phyloP scores from a whole-genome alignment of 2,797 vertebrate genomes.

The Xenentodon cancila region DNA sequence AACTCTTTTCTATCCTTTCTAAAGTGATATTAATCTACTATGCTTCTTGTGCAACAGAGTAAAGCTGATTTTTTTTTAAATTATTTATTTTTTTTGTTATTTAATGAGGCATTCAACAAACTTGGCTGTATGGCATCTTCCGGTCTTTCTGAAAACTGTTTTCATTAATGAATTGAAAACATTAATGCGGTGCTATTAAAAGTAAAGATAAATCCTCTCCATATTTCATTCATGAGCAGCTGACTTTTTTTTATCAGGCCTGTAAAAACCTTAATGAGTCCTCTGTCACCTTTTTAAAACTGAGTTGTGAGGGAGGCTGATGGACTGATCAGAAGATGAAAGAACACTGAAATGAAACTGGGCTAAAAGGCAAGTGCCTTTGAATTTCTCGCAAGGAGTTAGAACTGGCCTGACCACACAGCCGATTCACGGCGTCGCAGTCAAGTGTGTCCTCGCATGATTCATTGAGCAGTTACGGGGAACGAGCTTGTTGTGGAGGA shows the following conservation, averaged over 20 bases:
- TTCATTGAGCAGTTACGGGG: constrained; percentile 32
- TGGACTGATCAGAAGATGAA: constrained; percentile 29
- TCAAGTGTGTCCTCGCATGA: constrained; percentile 40
- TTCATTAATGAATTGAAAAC: neutral
- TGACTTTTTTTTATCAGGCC: constrained; percentile 49
- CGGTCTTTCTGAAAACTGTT: neutral
- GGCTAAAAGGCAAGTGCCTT: constrained; percentile 12
- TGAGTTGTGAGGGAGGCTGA: constrained; percentile 10
- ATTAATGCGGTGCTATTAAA: neutral
- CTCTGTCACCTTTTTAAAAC: constrained; percentile 31
- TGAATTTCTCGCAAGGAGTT: constrained; percentile 42
- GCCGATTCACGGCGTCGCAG: constrained; percentile 19
- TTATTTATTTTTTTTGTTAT: too few species aligned
- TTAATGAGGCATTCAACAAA: too few species aligned
- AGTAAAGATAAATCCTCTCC: neutral
- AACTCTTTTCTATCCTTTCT: neutral
- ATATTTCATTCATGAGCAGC: neutral
- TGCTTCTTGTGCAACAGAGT: too few species aligned
- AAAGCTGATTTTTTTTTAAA: too few species aligned
- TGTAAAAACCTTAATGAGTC: constrained; percentile 55
- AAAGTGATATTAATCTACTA: too few species aligned
- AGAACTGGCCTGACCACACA: constrained; percentile 29
- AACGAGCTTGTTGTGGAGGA: constrained; percentile 18
- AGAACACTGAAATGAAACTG: constrained; percentile 39
- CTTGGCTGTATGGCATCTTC: too few species aligned